These are phyloP conservation scores for Sphaerodactylus townsendi DNA, from an alignment of 2,113 vertebrate genomes.

Conservation along the genomic window DNA sequence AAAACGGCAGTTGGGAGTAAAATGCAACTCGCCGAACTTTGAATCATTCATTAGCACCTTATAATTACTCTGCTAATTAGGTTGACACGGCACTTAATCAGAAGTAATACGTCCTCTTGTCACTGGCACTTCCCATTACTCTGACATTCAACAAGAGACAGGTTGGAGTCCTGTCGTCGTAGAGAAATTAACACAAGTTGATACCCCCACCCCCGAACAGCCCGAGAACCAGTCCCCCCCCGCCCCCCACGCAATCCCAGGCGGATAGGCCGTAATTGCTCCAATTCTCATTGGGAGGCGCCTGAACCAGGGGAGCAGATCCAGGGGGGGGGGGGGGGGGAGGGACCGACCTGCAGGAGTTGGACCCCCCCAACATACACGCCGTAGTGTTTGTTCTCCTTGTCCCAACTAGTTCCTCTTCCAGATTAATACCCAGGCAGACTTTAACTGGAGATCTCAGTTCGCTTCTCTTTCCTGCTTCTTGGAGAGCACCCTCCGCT, in stretches of 20 bases:
- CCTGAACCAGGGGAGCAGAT: neutral
- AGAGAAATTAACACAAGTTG: conserved; percentile 60
- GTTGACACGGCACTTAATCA: conserved; percentile 84
- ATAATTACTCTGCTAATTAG: conserved; percentile 94
- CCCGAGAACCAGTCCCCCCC: conserved; percentile 25
- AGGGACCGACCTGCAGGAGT: neutral
- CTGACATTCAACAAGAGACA: conserved; percentile 76
- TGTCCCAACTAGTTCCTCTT: no score
- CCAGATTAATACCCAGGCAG: neutral
- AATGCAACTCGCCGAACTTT: conserved; percentile 79
- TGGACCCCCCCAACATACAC: no score
- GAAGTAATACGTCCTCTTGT: conserved; percentile 81
- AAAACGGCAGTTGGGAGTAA: conserved; percentile 71
- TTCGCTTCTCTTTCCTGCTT: no score
- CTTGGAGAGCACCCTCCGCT: neutral
- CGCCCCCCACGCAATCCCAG: neutral
- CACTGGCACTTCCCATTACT: conserved; percentile 76
- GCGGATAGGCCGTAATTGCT: conserved; percentile 38
- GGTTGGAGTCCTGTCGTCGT: conserved; percentile 65
- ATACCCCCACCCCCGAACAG: conserved; percentile 56
- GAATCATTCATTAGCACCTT: conserved; percentile 90
- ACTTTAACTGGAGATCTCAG: no score
- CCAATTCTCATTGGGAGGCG: conserved; percentile 17
- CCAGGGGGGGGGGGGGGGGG: neutral
- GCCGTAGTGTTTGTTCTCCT: no score